Evolutionary conservation across 1,140 invertebrate species (phyloP).

Genomic region (Drosophila nasuta): DNA sequence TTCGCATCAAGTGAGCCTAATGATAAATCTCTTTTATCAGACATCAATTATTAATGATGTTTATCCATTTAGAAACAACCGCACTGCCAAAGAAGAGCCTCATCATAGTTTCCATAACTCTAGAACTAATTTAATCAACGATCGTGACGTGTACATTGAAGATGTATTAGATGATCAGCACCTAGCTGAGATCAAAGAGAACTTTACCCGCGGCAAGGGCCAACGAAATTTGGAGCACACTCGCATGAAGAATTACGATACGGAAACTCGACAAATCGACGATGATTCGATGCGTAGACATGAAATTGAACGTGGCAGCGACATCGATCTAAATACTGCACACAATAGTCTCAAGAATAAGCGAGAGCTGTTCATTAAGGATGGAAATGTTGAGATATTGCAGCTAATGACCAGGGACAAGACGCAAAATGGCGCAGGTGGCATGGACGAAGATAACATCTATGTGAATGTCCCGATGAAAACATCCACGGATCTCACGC

Average conservation of each 20-base stretch:
- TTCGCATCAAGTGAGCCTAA: conserved; percentile 74
- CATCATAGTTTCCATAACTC: conserved; percentile 83
- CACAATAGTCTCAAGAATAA: conserved; percentile 82
- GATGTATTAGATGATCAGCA: conserved; percentile 86
- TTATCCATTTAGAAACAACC: conserved; percentile 58
- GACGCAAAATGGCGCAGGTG: conserved; percentile 45
- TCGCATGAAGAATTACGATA: conserved; percentile 87
- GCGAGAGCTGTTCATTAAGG: conserved; percentile 91
- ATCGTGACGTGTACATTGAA: conserved; percentile 87
- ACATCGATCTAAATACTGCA: conserved; percentile 86
- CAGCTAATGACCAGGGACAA: conserved; percentile 90
- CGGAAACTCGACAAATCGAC: conserved; percentile 87
- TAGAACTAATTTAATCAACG: conserved; percentile 85
- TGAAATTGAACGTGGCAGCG: conserved; percentile 91
- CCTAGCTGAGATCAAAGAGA: conserved; percentile 84
- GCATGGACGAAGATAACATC: conserved; percentile 86
- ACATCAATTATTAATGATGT: too few species aligned
- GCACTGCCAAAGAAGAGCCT: conserved; percentile 79
- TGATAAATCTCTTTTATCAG: too few species aligned
- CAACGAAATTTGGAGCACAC: conserved; percentile 80
- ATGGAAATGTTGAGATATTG: conserved; percentile 93
- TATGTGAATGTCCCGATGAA: conserved; percentile 87
- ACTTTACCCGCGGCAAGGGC: conserved; percentile 78
- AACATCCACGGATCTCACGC: conserved; percentile 86
- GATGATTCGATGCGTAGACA: conserved; percentile 90